A percentile compares a stretch with the other conserved stretches of the same genome.
phyloP scores from a whole-genome alignment of 2,113 vertebrate genomes.

The Varanus komodoensis region DNA sequence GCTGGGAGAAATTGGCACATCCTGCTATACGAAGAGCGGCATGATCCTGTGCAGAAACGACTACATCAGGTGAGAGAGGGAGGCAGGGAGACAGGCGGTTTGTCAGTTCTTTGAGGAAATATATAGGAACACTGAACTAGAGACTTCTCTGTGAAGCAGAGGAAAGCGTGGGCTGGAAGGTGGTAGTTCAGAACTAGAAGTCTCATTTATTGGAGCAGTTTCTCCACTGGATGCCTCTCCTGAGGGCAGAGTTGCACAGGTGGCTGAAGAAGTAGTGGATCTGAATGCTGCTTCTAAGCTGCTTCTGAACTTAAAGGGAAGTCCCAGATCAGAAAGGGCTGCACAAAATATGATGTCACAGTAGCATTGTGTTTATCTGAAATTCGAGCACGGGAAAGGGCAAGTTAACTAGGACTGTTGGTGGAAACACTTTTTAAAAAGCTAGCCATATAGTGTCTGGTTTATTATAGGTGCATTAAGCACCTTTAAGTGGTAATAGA shows the following conservation, averaged over 20 bases:
- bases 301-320: slow-evolving; percentile 62
- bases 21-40: slow-evolving; percentile 98
- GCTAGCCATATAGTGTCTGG: slow-evolving; percentile 67
- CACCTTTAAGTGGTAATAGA: slow-evolving; percentile 74
- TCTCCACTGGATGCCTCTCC: not conserved
- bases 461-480: slow-evolving; percentile 80
- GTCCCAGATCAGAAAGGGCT: slow-evolving; percentile 67
- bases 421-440: slow-evolving; percentile 67
- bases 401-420: slow-evolving; percentile 72
- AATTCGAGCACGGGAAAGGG: slow-evolving; percentile 39
- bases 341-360: slow-evolving; percentile 62
- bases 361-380: slow-evolving; percentile 64
- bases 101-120: slow-evolving; percentile 13
- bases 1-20: slow-evolving; percentile 98
- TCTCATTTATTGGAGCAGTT: not conserved
- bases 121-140: slow-evolving; percentile 1
- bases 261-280: slow-evolving; percentile 23
- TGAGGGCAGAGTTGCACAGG: not conserved
- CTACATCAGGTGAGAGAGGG: slow-evolving; percentile 94
- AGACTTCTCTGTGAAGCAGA: not conserved
- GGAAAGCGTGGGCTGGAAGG: not conserved
- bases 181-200: slow-evolving; percentile 1
- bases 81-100: not conserved
- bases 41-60: slow-evolving; percentile 99
- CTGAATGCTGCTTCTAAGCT: slow-evolving; percentile 63